Base-by-base conservation (phyloP, 1,140 invertebrate species). In the Drosophila eugracilis region DNA sequence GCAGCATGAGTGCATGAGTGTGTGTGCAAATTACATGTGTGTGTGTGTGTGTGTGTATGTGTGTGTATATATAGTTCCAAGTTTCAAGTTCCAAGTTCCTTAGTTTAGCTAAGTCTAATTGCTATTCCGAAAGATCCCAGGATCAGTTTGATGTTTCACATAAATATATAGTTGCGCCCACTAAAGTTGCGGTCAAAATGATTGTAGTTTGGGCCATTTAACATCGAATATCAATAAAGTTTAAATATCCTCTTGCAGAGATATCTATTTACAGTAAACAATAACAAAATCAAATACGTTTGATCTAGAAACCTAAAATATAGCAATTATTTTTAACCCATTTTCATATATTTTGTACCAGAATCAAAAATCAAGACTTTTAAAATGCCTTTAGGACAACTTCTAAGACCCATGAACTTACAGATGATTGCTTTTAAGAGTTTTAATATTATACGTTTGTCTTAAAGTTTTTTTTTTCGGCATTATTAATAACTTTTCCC, bases 81-180 rank as follows among this genome's bases (percentile, higher is more conserved):
- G 19, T 42, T 26, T 32, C 36, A 41, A 37, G 9, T 66, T 45
- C 19, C 39, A 5, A 21, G 39, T 47, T 47, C 21, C 45, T 48
- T 67, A 41, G 62, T 69, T 49, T 58, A 34, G 15, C 34, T 73
- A 73, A 34, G 0, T 34, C 36, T 73, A 73, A 73, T 62, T 60
- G 63, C 63, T 59, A 59, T 59, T 67, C 34, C 45, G 44, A 34
- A 34, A 19, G 50, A 21, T n/a, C 30, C 32, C n/a, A 12, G 21
- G 32, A 36, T 52, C 49, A 36, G 32, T 36, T 15, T 22, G 26
- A 59, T 45, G 32, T 44, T 47, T 39, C 34, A 47, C 28, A 70
- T 42, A 47, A 36, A 17, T 34, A 41, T 28, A 44, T 69, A 39
- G 12, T 5, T 30, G 15, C 37, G 10, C 5, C 14, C 19, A 37